Base-by-base conservation (phyloP, 2,113 vertebrate species). In the Tringa solitaria region DNA sequence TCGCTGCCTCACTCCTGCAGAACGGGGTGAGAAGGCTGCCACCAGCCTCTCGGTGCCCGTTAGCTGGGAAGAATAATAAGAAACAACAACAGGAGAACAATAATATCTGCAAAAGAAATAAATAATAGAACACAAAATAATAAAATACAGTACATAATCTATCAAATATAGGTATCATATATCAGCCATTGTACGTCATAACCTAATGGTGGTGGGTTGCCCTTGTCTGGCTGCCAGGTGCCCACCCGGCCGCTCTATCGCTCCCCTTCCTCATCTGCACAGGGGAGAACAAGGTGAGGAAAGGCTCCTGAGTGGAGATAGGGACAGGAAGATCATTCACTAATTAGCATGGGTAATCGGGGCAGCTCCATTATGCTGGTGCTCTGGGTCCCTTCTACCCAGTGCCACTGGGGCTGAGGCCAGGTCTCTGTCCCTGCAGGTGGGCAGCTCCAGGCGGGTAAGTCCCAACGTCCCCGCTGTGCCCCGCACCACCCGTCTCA, bases 361-460 rank as follows among this genome's bases (percentile, higher is more conserved):
- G 53, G n/a, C 41, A 74, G 74, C 28, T 13, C 83, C 18, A 6
- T 14, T 51, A 6, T 21, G 12, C 4, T 1, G n/a, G 27, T 48
- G 59, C 51, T 28, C 23, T 50, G 59, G 45, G 27, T 60, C 50
- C 32, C 48, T 10, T 7, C 51, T 57, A 11, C 37, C 14, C 15
- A 1, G 26, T 2, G 7, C 8, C 43, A 48, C 16, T 1, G 1
- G 41, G 64, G 12, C 70, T 95, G 46, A 96, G 0, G 0, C 4
- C 1, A 1, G 2, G 4, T 45, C 6, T 95, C 87, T 89, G 60
- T 87, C 28, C 64, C 69, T 78, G 43, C 80, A 97, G 96, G 93
- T 89, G 86, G 50, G 64, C 83, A 75, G 46, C 80, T 95, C 93
- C 91, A 90, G 24, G 72, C 41, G 92, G 94, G 96, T 95, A 84